These are phyloP conservation scores for Bergia sp. DNA, from an alignment of 92 coral and sea anemone species.

Conservation along the genomic window DNA sequence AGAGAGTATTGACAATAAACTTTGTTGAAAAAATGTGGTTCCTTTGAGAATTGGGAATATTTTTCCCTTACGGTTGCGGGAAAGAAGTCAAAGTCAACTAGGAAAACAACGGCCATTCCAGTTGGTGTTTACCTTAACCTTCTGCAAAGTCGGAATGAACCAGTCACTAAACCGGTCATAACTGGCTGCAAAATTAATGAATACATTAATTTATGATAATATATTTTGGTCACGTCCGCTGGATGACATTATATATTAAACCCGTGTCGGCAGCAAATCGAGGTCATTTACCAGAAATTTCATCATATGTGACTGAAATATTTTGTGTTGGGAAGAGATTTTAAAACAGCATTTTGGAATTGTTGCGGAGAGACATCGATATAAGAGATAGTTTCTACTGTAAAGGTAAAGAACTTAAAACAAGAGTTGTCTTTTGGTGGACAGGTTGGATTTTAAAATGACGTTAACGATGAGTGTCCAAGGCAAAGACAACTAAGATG, in stretches of 20 bases:
- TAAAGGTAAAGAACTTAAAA: not conserved
- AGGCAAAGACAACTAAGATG: not conserved
- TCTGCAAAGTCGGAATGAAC: too few species aligned
- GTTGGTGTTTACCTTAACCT: too few species aligned
- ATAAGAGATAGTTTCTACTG: not conserved
- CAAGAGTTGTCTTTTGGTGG: not conserved
- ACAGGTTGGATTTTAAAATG: not conserved
- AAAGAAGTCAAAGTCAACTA: too few species aligned
- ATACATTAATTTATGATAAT: slow-evolving; percentile 48
- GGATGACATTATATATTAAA: not conserved
- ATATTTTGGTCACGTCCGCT: slow-evolving; percentile 50
- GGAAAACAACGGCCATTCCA: too few species aligned
- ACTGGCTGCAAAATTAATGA: not conserved
- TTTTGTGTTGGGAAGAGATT: not conserved
- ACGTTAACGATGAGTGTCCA: not conserved
- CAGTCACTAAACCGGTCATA: not conserved
- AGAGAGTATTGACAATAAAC: too few species aligned
- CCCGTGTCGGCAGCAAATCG: not conserved
- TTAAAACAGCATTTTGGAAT: not conserved
- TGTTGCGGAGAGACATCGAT: not conserved
- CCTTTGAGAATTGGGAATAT: too few species aligned
- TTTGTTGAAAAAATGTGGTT: too few species aligned
- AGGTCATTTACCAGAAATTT: not conserved
- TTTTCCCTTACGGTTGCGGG: too few species aligned
- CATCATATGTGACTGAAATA: not conserved